Conservation (phyloP, 2,888 invertebrate genomes). For the Harmothoe impar region DNA sequence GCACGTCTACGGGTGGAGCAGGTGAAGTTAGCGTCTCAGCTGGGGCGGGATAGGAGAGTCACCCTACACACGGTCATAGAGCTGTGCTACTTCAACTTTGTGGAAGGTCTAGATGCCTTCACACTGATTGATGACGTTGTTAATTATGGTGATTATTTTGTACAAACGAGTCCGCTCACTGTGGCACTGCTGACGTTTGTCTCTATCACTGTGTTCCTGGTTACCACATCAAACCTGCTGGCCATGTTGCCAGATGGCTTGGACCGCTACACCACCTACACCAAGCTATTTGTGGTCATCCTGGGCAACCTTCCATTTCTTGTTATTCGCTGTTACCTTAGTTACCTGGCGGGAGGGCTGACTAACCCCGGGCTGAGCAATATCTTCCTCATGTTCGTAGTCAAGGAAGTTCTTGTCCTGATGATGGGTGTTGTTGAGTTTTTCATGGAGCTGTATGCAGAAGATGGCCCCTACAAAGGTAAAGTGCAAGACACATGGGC, state of each 20-base stretch:
- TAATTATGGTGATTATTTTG: slow-evolving; percentile 25
- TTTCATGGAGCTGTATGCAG: slow-evolving; percentile 67
- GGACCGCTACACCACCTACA: neutral
- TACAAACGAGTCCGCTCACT: neutral
- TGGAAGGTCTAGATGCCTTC: slow-evolving; percentile 39
- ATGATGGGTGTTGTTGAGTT: slow-evolving; percentile 70
- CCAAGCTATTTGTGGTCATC: slow-evolving; percentile 18
- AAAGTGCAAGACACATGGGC: slow-evolving; percentile 66
- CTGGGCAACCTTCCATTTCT: slow-evolving; percentile 28
- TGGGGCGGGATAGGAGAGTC: neutral
- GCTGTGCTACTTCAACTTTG: slow-evolving; percentile 36
- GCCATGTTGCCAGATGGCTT: slow-evolving; percentile 35
- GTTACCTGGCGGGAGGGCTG: slow-evolving; percentile 65
- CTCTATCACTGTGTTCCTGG: slow-evolving; percentile 35
- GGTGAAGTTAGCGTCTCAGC: neutral
- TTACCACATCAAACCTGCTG: slow-evolving; percentile 7
- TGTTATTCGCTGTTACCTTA: slow-evolving; percentile 33
- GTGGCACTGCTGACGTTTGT: slow-evolving; percentile 19
- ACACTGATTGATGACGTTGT: slow-evolving; percentile 25
- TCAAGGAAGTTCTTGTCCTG: slow-evolving; percentile 67
- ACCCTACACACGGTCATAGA: slow-evolving; percentile 34
- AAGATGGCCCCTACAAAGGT: slow-evolving; percentile 60
- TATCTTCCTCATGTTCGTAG: slow-evolving; percentile 70
- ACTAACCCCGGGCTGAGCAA: slow-evolving; percentile 69
- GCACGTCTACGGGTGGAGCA: slow-evolving; percentile 27